Evolutionary conservation across 2,113 vertebrate genomes (phyloP), one percentile per base, ranked within the genome.

Genomic region (Menura novaehollandiae): DNA sequence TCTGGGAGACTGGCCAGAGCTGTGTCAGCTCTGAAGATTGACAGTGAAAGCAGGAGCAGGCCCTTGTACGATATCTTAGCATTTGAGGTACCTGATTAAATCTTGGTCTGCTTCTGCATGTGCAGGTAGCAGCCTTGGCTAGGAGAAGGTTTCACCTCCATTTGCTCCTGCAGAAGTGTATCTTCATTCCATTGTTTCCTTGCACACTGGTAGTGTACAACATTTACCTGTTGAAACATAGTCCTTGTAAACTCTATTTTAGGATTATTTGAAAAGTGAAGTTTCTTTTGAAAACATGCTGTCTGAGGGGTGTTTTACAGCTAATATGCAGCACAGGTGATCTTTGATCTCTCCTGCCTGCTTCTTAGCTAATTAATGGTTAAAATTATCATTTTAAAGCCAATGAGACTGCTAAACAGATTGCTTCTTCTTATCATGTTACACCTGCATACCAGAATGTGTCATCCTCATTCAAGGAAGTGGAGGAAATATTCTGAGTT

Each of bases 321-420:
- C 37, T 79, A 53, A 68, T 68, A 33, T 68, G 58, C 19, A 56
- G 44, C 53, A 66, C 5, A 7, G 15, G 30, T 96, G 76, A 87
- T 66, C 87, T 85, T 85, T 95, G 74, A 73, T 91, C 81, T 85
- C 44, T 46, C 49, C 53, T 79, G 74, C n/a, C 46, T 91, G 62
- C 74, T 94, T 72, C 62, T 68, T 79, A 79, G 67, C 55, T 96
- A 95, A 89, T 89, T 96, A 92, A 59, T 93, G 46, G 63, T 91
- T 95, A 71, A 88, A 94, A 74, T 84, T 1, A 9, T 91, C 1
- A 1, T 58, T 91, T 88, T 82, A 69, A 79, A 41, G 43, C 33
- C 53, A 55, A 51, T 62, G 37, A 78, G 52, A 69, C 39, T 85
- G 53, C 53, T 85, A 71, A 94, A 82, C 69, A 94, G 74, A 88